These are phyloP conservation scores for Mirounga angustirostris DNA, from an alignment of 2,113 vertebrate genomes.

Conservation along the genomic window DNA sequence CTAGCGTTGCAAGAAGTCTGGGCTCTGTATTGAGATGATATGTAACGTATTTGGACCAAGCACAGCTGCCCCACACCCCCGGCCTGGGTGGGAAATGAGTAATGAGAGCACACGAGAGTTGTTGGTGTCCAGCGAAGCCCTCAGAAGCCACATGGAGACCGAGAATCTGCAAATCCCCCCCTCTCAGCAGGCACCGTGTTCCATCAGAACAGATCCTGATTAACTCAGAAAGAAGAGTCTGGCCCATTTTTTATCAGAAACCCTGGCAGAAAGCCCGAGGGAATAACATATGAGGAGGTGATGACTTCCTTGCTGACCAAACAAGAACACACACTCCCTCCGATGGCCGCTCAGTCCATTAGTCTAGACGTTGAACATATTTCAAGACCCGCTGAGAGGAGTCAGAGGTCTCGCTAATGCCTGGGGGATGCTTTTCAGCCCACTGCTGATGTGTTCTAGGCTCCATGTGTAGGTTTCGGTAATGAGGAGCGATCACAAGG, in stretches of 20 bases:
- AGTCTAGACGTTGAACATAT: neutral
- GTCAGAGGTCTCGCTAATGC: neutral
- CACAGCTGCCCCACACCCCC: accelerated
- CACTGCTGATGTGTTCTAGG: neutral
- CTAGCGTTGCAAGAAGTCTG: neutral
- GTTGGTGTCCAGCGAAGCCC: neutral
- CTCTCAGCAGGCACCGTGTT: neutral
- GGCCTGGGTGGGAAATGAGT: neutral
- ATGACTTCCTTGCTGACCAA: neutral
- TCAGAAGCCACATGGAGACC: neutral
- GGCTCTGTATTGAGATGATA: neutral
- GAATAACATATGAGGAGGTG: neutral
- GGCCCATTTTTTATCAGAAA: neutral
- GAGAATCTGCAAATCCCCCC: neutral
- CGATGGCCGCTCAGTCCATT: neutral
- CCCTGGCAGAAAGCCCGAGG: neutral
- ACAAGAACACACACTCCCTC: neutral
- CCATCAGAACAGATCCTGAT: neutral
- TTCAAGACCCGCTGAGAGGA: neutral
- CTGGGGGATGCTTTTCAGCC: neutral
- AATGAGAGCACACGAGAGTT: neutral
- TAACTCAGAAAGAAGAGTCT: no score
- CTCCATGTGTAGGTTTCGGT: neutral
- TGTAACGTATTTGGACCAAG: accelerated
- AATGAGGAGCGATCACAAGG: neutral